These are phyloP conservation scores for Mesochorus sp. DNA, from an alignment of 2,888 invertebrate species.

Conservation along the genomic window DNA sequence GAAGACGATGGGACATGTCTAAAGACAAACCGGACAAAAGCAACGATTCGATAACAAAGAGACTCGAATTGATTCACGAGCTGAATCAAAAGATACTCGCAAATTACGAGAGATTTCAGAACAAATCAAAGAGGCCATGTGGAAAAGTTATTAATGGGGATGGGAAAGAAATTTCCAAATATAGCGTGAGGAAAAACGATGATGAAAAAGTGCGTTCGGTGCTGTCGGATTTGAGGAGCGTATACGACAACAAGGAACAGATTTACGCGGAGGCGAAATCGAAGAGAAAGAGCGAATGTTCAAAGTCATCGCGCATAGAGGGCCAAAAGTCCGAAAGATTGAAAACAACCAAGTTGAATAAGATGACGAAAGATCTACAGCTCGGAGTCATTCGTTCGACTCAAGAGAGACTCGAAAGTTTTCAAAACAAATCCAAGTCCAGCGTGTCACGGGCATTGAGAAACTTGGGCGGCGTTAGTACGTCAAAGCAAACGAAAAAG, in stretches of 20 bases:
- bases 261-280: slow-evolving; percentile 64
- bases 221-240: slow-evolving; percentile 52
- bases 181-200: slow-evolving; percentile 24
- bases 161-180: slow-evolving; percentile 17
- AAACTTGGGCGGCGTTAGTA: slow-evolving; percentile 39
- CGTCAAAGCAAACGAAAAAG: slow-evolving; percentile 44
- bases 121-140: slow-evolving; percentile 70
- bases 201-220: slow-evolving; percentile 23
- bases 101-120: slow-evolving; percentile 77
- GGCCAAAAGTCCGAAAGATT: neutral
- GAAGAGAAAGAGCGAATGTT: slow-evolving; percentile 61
- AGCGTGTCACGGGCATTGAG: slow-evolving; percentile 45
- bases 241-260: slow-evolving; percentile 58
- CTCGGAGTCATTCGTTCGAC: slow-evolving; percentile 18
- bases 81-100: slow-evolving; percentile 78
- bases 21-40: slow-evolving; percentile 74
- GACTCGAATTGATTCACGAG: slow-evolving; percentile 78
- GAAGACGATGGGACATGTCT: slow-evolving; percentile 70
- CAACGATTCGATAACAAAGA: slow-evolving; percentile 77
- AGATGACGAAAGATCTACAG: slow-evolving; percentile 1
- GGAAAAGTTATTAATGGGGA: slow-evolving; percentile 23
- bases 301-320: neutral
- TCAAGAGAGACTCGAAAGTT: slow-evolving; percentile 30
- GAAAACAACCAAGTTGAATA: neutral
- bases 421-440: slow-evolving; percentile 50